phyloP scores from a whole-genome alignment of 2,888 invertebrate genomes.

The Pharmacophagus antenor region DNA sequence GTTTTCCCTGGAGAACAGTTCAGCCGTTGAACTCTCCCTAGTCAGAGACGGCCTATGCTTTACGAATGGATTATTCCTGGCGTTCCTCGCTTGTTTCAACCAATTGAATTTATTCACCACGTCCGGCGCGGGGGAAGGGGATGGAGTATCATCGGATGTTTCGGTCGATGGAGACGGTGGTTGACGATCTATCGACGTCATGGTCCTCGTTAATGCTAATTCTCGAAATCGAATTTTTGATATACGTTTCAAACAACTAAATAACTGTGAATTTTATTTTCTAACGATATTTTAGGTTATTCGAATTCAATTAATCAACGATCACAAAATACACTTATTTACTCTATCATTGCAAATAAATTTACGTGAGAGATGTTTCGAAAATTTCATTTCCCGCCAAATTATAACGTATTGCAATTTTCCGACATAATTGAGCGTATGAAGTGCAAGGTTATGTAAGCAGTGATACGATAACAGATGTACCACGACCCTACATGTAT shows the following conservation, averaged over 20 bases:
- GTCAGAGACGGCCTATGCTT: conserved; percentile 63
- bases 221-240: neutral
- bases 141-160: conserved; percentile 53
- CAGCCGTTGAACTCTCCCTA: conserved; percentile 67
- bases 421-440: conserved; percentile 10
- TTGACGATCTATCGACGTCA: conserved; percentile 42
- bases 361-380: neutral
- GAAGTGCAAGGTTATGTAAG: conserved; percentile 25
- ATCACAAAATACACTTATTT: no score
- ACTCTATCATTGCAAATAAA: no score
- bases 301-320: no score
- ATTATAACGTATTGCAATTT: neutral
- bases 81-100: conserved; percentile 56
- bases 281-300: neutral
- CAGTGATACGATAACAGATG: conserved; percentile 7
- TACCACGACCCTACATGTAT: conserved; percentile 2
- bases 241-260: neutral
- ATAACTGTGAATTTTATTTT: conserved; percentile 2
- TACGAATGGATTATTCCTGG: conserved; percentile 66
- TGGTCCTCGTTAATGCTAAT: conserved; percentile 29
- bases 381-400: conserved; percentile 19
- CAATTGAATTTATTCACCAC: conserved; percentile 63
- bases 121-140: conserved; percentile 53
- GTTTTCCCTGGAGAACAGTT: conserved; percentile 66
- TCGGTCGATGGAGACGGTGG: conserved; percentile 46